Base-by-base conservation (phyloP, 2,888 invertebrate species). In the Cephus rjabovi region DNA sequence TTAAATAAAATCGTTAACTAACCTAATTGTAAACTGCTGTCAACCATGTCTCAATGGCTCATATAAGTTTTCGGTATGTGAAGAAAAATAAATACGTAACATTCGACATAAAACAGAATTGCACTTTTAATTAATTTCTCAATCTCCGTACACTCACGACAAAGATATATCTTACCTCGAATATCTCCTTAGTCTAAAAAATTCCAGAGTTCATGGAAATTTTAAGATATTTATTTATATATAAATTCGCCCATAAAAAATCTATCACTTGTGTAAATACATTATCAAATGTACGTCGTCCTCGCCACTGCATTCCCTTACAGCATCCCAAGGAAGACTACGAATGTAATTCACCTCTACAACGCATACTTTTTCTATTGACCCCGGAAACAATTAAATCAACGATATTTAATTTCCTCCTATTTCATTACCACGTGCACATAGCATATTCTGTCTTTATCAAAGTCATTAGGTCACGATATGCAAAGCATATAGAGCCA, bases 121-220 rank as follows among this genome's bases (percentile, higher is more conserved):
- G 83, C 83, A 84, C 84, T 83, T 83, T 84, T 77, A 76, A 71
- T 12, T 75, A 81, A 78, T 74, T 82, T 79, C 82, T 79, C 82
- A 79, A 79, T 74, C 75, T 79, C 77, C 80, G 78, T 82, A 81
- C 80, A 82, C 74, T 84, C 80, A 81, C 77, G 81, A 79, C 78
- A 81, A 75, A 76, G 74, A 68, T 74, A 80, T 77, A 68, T 76
- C 76, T 40, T 81, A 74, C 34, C 70, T 79, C 77, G 23, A 23
- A 3, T 56, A 56, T 56, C 56, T 56, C 73, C 74, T 15, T 68
- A 75, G 74, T 56, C 23, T 75, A n/a, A 33, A 37, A 33, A 33
- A 56, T 75, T 3, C 33, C 31, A 33, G 12, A 12, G 33, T 33
- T 71, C 33, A 71, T 33, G 71, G 71, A 56, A 56, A 15, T 9